These are phyloP conservation scores for Aleadryas rufinucha DNA, from an alignment of 2,113 vertebrate species.

Conservation along the genomic window DNA sequence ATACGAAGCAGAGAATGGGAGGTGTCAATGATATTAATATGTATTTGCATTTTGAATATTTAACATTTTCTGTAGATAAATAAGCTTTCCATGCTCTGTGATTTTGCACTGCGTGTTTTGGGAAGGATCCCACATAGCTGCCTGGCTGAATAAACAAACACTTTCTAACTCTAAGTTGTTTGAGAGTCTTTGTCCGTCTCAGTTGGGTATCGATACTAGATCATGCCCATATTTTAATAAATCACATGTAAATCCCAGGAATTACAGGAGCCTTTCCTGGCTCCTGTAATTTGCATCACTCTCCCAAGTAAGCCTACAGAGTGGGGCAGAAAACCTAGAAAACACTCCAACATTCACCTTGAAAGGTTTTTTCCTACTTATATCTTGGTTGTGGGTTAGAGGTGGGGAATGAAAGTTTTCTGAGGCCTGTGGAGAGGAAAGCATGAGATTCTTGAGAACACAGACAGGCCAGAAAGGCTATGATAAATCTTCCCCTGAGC, in stretches of 20 bases:
- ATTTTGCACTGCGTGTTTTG: too few species aligned
- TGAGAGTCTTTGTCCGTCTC: too few species aligned
- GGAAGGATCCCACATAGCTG: too few species aligned
- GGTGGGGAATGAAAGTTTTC: not conserved
- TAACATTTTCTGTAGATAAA: too few species aligned
- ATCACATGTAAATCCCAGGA: not conserved
- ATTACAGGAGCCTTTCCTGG: not conserved
- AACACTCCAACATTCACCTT: not conserved
- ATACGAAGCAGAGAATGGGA: too few species aligned
- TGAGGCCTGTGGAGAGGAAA: not conserved
- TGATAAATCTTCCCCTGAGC: not conserved
- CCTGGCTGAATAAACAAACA: too few species aligned
- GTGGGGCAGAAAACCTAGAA: not conserved
- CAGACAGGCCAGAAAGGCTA: not conserved
- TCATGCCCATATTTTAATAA: too few species aligned
- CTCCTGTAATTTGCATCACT: not conserved
- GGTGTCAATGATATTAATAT: too few species aligned
- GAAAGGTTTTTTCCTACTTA: not conserved
- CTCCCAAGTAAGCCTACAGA: not conserved
- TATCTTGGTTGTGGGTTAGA: not conserved
- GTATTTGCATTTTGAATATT: too few species aligned
- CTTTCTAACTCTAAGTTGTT: too few species aligned
- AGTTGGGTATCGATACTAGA: too few species aligned
- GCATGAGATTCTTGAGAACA: not conserved
- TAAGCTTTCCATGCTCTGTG: too few species aligned